Base-by-base conservation (phyloP, 23 tunicate genomes). In the Halocynthia roretzi region DNA sequence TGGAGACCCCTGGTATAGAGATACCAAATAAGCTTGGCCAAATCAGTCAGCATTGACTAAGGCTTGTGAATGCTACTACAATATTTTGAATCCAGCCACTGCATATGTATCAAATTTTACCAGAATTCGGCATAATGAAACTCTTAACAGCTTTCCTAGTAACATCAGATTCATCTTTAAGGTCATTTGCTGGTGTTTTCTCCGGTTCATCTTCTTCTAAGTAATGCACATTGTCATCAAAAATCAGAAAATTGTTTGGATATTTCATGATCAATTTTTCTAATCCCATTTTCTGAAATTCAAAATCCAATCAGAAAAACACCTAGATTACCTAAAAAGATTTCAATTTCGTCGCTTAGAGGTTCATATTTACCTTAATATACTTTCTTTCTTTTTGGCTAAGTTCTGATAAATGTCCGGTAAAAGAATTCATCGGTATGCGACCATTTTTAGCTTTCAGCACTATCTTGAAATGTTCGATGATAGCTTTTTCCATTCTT, bases 261-360 rank as follows among this genome's bases (percentile, higher is more conserved):
- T 87, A 72, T 17, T 49, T 65, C 22, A 40, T 54, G n/a, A 87
- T 71, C 56, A 87, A 82, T 21, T 87, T 77, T 65, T 82, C 76
- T 15, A 81, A 67, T 51, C 93, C 93, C 54, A 71, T 52, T 71
- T 77, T 82, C 93, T 87, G 83, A 7, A 82, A 82, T 31, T 31
- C 44, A 31, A 31, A 0, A 31, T 31, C 44, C 44, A 31, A 31
- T 31, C 44, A 71, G 52, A 68, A 71, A 62, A 15, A 20, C 31
- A 5, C 0, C 5, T 17, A 17, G 21, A n/a, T 21, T 67, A 20
- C 21, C 71, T 21, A 12, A n/a, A 20, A 0, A n/a, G 22, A 67
- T 48, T 67, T 21, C 50, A n/a, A 2, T 67, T 21, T 50, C 71
- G 4, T 5, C 71, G 40, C 5, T 17, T 17, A 12, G 22, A 4